Evolutionary conservation across 2,797 vertebrate species (phyloP), one percentile per base, ranked within the genome.

Genomic region (Platyrinchus mystaceus): DNA sequence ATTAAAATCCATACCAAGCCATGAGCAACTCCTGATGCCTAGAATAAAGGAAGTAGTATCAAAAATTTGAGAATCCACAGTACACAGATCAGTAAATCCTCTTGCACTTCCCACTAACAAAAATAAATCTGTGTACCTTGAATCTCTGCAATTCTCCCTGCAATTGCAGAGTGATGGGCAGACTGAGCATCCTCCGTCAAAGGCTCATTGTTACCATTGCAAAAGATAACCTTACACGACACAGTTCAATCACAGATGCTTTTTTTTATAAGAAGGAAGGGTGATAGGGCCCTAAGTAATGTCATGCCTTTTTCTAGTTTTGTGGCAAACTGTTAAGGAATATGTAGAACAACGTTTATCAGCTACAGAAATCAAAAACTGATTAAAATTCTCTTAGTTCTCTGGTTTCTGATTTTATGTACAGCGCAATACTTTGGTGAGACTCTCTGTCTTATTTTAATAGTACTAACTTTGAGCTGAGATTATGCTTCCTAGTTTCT

Each of bases 291-390:
- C 11, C 28, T 74, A 59, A 22, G 23, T 39, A 83, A 50, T 2
- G 7, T 67, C 24, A 11, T 11, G 13, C 6, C 6, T 69, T 93
- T 53, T 59, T 73, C 56, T 83, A 53, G 18, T 69, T 78, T 90
- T 69, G 32, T 2, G 0, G 36, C 13, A 75, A 64, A 74, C 6
- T 0, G 0, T 60, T 67, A 60, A 66, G 58, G 26, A 39, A 34
- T 11, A 10, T 43, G 11, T 18, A 20, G n/a, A 6, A 6, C 12
- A 28, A 44, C 7, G 21, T 41, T 12, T n/a, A 56, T 50, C n/a
- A 10, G 28, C 41, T 70, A 39, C 23, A 41, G 10, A 62, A 56
- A 46, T 67, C 3, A 73, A 52, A 82, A 68, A 11, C 7, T 30
- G 9, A 37, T n/a, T 37, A 43, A 59, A 69, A 53, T 50, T 70